Evolutionary conservation across 2,888 invertebrate genomes (phyloP).

Genomic region (Tenthredo notha): DNA sequence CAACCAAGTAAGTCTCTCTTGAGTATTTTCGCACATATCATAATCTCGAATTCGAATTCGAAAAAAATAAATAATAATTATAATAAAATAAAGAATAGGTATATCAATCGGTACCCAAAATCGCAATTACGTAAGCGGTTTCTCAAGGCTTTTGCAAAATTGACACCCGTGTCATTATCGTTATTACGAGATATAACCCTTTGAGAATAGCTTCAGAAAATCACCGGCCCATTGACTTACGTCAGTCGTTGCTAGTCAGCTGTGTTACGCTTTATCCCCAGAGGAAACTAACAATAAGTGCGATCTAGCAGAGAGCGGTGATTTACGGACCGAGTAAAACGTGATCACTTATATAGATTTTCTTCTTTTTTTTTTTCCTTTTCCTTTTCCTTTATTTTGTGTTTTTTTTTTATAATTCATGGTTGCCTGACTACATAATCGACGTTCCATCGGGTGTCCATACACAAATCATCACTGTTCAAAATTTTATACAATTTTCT

Average conservation of each 20-base stretch:
- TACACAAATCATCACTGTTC: not conserved
- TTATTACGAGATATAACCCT: not conserved
- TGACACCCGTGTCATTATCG: not conserved
- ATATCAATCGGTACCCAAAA: not conserved
- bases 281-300: slow-evolving; percentile 3
- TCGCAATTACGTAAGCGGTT: not conserved
- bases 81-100: not conserved
- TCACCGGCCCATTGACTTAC: not conserved
- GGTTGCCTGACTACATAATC: not conserved
- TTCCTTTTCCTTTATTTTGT: not conserved
- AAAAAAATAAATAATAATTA: not conserved
- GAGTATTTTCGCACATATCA: not conserved
- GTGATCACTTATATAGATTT: not conserved
- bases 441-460: not conserved
- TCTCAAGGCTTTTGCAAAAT: not conserved
- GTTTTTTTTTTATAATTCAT: not conserved
- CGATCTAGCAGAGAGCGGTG: not conserved
- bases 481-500: not conserved
- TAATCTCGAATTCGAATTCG: no score
- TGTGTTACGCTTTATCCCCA: slow-evolving; percentile 28
- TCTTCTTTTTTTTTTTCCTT: not conserved
- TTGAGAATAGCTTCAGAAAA: not conserved
- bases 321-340: not conserved
- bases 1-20: not conserved
- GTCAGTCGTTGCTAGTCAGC: not conserved